phyloP scores from a whole-genome alignment of 2,113 vertebrate species.

The Hirundichthys speculiger region DNA sequence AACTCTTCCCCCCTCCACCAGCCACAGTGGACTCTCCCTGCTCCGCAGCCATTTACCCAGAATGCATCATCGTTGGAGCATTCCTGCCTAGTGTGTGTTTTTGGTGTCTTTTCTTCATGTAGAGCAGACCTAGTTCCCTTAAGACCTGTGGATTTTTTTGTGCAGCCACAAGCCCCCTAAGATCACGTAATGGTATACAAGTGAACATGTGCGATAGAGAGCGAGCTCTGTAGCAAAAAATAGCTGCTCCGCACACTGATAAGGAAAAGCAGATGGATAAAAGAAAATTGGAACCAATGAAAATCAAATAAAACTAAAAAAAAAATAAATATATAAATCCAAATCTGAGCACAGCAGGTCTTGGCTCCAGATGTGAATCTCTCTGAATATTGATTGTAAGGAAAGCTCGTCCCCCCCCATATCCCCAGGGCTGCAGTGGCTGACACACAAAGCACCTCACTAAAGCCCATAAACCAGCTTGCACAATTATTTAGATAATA shows the following conservation, averaged over 20 bases:
- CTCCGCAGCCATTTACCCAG: conserved; percentile 56
- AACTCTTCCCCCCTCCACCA: conserved; percentile 41
- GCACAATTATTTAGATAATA: conserved; percentile 86
- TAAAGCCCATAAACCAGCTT: conserved; percentile 80
- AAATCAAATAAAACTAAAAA: conserved; percentile 49
- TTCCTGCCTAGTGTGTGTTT: conserved; percentile 40
- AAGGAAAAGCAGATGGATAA: conserved; percentile 51
- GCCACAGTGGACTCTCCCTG: conserved; percentile 55
- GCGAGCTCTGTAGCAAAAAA: conserved; percentile 44
- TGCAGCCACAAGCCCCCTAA: conserved; percentile 35
- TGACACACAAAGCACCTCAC: conserved; percentile 81
- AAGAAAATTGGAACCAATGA: conserved; percentile 44
- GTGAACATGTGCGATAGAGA: conserved; percentile 46
- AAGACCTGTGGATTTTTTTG: conserved; percentile 39
- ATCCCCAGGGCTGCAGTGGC: conserved; percentile 83
- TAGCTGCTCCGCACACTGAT: conserved; percentile 37
- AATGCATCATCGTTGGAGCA: conserved; percentile 48
- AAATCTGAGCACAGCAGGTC: conserved; percentile 80
- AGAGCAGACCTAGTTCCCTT: conserved; percentile 38
- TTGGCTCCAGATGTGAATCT: conserved; percentile 91
- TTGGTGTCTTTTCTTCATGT: conserved; percentile 31
- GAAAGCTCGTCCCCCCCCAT: conserved; percentile 80
- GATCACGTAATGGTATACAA: conserved; percentile 47
- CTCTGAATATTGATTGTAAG: conserved; percentile 93
- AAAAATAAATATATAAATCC: conserved; percentile 73